A percentile compares a stretch with the other conserved stretches of the same genome.
phyloP scores from a whole-genome alignment of 2,113 vertebrate genomes.

The Chaetodon trifascialis region DNA sequence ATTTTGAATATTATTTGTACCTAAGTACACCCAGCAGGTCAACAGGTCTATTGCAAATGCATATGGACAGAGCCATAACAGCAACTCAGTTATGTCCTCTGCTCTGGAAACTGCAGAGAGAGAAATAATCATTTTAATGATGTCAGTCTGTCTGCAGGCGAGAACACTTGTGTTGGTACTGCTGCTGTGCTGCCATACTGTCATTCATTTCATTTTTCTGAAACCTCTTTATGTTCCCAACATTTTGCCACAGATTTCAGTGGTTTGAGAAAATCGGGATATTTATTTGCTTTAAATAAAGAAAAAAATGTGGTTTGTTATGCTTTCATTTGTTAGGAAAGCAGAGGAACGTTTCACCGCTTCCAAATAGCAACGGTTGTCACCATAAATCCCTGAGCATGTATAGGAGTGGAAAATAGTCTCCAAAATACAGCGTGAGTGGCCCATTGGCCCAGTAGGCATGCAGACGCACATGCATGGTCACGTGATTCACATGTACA shows the following conservation, averaged over 20 bases:
- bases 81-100: constrained; percentile 37
- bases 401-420: constrained; percentile 77
- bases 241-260: constrained; percentile 78
- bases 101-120: constrained; percentile 45
- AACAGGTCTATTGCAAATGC: constrained; percentile 22
- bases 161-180: constrained; percentile 43
- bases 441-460: not conserved
- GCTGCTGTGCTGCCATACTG: constrained; percentile 43
- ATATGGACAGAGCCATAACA: not conserved
- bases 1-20: constrained; percentile 23
- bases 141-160: constrained; percentile 60
- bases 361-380: constrained; percentile 83
- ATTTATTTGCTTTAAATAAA: constrained; percentile 82
- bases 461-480: constrained; percentile 3
- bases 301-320: constrained; percentile 78
- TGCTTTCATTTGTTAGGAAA: constrained; percentile 76
- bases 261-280: constrained; percentile 75
- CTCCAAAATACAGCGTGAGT: constrained; percentile 48
- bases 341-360: constrained; percentile 48
- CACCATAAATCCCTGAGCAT: constrained; percentile 79
- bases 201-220: constrained; percentile 76
- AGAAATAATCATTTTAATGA: constrained; percentile 61
- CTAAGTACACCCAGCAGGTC: constrained; percentile 24
- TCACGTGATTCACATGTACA: not conserved
- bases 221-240: constrained; percentile 77